phyloP scores from a whole-genome alignment of 2,888 invertebrate genomes.

The Thymelicus sylvestris region DNA sequence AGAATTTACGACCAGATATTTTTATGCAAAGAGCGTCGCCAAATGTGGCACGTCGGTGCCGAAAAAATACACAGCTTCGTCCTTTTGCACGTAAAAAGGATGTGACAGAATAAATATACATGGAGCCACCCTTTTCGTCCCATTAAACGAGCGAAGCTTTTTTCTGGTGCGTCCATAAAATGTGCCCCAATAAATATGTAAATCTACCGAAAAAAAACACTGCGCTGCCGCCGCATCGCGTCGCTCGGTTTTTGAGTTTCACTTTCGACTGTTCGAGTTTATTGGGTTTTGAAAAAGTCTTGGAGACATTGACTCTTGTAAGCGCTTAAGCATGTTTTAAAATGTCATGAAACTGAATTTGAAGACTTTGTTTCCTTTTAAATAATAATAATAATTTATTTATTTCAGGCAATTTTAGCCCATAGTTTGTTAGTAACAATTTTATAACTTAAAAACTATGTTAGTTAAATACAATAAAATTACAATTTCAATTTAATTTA shows the following conservation, averaged over 20 bases:
- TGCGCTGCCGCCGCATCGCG: constrained; percentile 43
- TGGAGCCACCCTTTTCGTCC: constrained; percentile 83
- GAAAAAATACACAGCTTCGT: constrained; percentile 78
- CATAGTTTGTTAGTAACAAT: too few relatives aligned
- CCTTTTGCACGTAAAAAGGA: constrained; percentile 83
- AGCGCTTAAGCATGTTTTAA: too few relatives aligned
- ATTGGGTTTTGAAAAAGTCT: constrained; percentile 59
- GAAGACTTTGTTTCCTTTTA: too few relatives aligned
- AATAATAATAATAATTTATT: too few relatives aligned
- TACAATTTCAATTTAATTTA: too few relatives aligned
- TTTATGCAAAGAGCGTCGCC: constrained; percentile 84
- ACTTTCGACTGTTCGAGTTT: constrained; percentile 75
- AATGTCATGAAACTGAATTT: too few relatives aligned
- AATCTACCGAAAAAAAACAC: constrained; percentile 76
- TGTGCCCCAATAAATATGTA: constrained; percentile 85
- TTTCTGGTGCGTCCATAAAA: constrained; percentile 80
- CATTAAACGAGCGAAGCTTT: constrained; percentile 80
- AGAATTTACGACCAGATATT: constrained; percentile 82
- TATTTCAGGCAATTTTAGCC: too few relatives aligned
- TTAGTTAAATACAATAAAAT: too few relatives aligned
- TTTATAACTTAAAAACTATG: too few relatives aligned
- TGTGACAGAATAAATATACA: constrained; percentile 84
- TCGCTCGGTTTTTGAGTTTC: constrained; percentile 72
- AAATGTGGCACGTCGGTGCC: constrained; percentile 76
- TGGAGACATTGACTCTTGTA: constrained; percentile 42